Base-by-base conservation (phyloP, 2,113 vertebrate species). In the Boleophthalmus pectinirostris region DNA sequence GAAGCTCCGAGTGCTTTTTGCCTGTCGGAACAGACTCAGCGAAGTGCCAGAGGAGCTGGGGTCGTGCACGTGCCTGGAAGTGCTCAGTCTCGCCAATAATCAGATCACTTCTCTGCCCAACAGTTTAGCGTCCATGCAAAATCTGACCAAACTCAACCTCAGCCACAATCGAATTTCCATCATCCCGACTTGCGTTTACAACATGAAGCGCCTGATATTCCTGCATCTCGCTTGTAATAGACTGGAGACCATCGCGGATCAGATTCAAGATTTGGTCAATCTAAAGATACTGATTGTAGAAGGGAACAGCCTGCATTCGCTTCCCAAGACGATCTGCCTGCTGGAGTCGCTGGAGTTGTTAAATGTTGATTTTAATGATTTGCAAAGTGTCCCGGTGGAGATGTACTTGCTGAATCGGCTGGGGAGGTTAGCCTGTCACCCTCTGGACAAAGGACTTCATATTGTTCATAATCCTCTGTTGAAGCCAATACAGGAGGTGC, bases 21-120 rank as follows among this genome's bases (percentile, higher is more conserved):
- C 94, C 58, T 96, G 96, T 49, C 95, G 95, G 88, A 99, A 99
- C 74, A 91, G 91, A 70, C 90, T 99, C 77, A 93, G 88, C 0
- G 96, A 98, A 73, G 86, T 99, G 29, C 97, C 96, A 0, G 90
- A 95, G 2, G 98, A 99, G 89, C 92, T 99, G 85, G 92, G 95
- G 66, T 82, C 88, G 70, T 99, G 97, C 87, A 83, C 75, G 16
- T 90, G 89, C 58, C 82, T 99, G 81, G 95, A 99, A 69, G 97
- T 99, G 21, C 90, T 99, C 75, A 98, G 96, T 68, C 74, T 98
- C 83, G 97, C 97, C 0, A 95, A 97, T 86, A 99, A 99, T 86
- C 84, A 90, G 76, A 92, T 99, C 68, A 93, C 94, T 0, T 91
- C 93, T 16, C 92, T 99, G 0, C 97, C 98, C 0, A 78, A 88